These are phyloP conservation scores for Euphonia xanthogaster DNA, from an alignment of 2,797 vertebrate genomes.

Conservation along the genomic window DNA sequence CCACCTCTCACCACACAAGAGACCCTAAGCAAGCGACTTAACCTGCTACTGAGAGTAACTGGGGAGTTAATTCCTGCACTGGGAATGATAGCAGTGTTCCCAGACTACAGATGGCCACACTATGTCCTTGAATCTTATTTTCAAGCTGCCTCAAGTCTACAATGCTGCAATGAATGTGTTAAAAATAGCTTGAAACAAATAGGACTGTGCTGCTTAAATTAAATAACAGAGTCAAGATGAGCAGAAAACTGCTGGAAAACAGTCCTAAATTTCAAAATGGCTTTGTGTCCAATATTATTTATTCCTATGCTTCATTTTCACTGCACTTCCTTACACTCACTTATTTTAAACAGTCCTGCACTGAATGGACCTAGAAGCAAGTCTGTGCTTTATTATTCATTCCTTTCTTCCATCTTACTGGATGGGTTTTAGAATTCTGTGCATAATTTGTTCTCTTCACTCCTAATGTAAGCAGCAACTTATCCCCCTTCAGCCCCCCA, in stretches of 20 bases:
- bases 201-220: background rate
- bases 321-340: background rate
- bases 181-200: conserved; percentile 19
- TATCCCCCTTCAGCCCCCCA: background rate
- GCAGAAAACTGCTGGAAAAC: conserved; percentile 9
- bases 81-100: background rate
- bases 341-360: conserved; percentile 1
- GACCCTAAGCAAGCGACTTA: background rate
- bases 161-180: background rate
- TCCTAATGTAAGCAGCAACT: conserved; percentile 11
- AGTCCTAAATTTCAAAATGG: background rate
- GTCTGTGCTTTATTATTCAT: background rate
- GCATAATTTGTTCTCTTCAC: conserved; percentile 25
- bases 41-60: background rate
- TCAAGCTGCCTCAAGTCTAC: background rate
- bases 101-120: background rate
- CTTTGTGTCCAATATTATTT: background rate
- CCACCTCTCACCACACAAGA: background rate
- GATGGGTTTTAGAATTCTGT: conserved; percentile 1
- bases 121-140: background rate
- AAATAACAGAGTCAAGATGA: background rate
- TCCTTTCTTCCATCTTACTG: conserved; percentile 10
- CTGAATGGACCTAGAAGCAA: background rate
- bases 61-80: background rate
- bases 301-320: background rate